Conservation (phyloP, 2,888 invertebrate species). For the Perithous albicinctus region DNA sequence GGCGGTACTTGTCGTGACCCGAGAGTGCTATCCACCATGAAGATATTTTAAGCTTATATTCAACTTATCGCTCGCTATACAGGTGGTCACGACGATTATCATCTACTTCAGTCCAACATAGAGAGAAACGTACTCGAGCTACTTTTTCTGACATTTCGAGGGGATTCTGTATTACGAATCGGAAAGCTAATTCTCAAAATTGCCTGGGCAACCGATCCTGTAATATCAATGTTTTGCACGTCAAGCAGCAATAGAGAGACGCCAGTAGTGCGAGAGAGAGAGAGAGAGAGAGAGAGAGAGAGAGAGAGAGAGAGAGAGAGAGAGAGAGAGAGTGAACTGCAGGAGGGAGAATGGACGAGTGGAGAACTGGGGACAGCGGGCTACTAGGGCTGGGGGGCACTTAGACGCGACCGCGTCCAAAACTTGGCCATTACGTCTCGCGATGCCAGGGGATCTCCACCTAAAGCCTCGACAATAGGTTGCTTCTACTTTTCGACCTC, state of each 20-base stretch:
- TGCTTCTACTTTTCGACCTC: no score
- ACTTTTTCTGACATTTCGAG: background rate
- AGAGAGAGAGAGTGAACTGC: slow-evolving; percentile 23
- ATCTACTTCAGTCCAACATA: background rate
- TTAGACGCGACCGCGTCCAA: slow-evolving; percentile 79
- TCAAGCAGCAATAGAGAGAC: slow-evolving; percentile 31
- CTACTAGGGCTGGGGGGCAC: slow-evolving; percentile 72
- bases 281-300: no score
- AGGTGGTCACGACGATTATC: slow-evolving; percentile 23
- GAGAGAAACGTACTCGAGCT: background rate
- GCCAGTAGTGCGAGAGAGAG: slow-evolving; percentile 28
- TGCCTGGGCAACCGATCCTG: slow-evolving; percentile 20
- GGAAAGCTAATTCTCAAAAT: slow-evolving; percentile 30
- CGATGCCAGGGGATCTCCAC: slow-evolving; percentile 76
- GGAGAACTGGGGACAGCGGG: slow-evolving; percentile 62
- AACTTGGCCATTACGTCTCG: slow-evolving; percentile 81
- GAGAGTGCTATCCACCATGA: background rate
- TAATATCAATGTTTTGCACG: slow-evolving; percentile 61
- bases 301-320: no score
- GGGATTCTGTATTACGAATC: slow-evolving; percentile 45
- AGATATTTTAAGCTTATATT: background rate
- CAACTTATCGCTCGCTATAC: background rate
- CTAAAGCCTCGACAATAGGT: slow-evolving; percentile 68
- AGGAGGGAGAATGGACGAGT: slow-evolving; percentile 61
- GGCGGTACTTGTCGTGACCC: slow-evolving; percentile 18